phyloP scores from a whole-genome alignment of 2,113 vertebrate genomes.

The Mesembrinibis cayennensis region DNA sequence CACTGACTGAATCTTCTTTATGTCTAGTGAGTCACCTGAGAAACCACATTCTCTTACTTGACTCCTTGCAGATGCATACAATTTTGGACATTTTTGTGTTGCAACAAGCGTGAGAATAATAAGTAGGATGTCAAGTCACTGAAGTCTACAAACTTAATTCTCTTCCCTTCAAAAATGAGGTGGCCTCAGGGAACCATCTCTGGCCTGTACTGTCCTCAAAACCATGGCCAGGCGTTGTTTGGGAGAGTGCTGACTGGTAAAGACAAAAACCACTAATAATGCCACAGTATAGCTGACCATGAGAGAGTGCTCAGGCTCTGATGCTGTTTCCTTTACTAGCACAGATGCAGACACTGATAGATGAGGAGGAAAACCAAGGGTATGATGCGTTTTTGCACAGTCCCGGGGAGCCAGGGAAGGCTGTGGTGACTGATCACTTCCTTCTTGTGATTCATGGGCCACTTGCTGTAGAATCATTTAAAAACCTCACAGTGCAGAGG shows the following conservation, averaged over 20 bases:
- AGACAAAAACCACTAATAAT: not conserved
- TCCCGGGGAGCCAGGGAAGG: not conserved
- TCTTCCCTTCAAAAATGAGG: not conserved
- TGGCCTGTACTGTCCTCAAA: not conserved
- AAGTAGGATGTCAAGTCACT: not conserved
- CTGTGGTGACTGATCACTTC: not conserved
- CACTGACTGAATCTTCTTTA: not conserved
- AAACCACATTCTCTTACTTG: not conserved
- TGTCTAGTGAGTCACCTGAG: not conserved
- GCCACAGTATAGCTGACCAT: not conserved
- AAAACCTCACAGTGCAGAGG: not conserved
- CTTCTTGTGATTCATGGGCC: not conserved
- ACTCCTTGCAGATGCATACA: not conserved
- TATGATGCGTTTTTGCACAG: not conserved
- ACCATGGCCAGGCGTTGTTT: rapidly evolving
- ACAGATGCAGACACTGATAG: not conserved
- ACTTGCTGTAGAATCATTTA: not conserved
- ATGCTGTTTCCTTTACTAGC: not conserved
- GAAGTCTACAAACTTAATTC: not conserved
- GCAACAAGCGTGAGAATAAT: not conserved
- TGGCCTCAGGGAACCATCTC: not conserved
- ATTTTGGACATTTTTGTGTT: not conserved
- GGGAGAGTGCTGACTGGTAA: not conserved
- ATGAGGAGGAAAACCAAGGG: not conserved
- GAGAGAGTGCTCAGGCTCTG: not conserved